A percentile compares a stretch with the other conserved stretches of the same genome.
Conservation (phyloP, 2,888 invertebrate genomes). For the Coenonympha arcania region DNA sequence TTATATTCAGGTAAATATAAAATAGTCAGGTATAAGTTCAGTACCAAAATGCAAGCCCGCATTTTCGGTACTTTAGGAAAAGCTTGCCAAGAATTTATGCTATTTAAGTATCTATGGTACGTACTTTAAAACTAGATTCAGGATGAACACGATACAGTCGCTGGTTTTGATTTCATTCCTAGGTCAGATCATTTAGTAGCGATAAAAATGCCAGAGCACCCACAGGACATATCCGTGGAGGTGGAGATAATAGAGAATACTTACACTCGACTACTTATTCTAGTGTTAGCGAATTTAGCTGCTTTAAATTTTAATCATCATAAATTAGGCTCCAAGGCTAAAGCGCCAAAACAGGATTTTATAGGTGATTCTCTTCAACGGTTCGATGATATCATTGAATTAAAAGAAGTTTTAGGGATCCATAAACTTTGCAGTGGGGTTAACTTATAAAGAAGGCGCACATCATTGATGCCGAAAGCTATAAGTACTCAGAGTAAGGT, state of each 20-base stretch:
- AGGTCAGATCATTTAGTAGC: constrained; percentile 51
- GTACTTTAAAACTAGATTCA: too few relatives aligned
- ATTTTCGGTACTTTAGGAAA: too few relatives aligned
- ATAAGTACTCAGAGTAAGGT: too few relatives aligned
- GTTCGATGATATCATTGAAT: constrained; percentile 18
- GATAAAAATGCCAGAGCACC: constrained; percentile 44
- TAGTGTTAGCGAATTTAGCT: constrained; percentile 35
- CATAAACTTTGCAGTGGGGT: neutral
- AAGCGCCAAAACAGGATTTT: constrained; percentile 34
- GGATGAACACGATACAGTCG: too few relatives aligned
- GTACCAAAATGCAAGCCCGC: too few relatives aligned
- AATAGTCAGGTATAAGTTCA: too few relatives aligned
- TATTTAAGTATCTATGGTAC: too few relatives aligned
- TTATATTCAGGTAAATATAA: too few relatives aligned
- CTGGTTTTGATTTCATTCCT: too few relatives aligned
- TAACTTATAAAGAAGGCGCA: neutral
- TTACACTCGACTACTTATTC: constrained; percentile 46
- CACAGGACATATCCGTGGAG: constrained; percentile 46
- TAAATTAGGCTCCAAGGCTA: constrained; percentile 35
- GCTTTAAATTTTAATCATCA: constrained; percentile 29
- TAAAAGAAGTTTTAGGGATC: constrained; percentile 11
- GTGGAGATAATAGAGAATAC: constrained; percentile 50
- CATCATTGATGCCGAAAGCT: neutral
- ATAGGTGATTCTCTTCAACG: constrained; percentile 34
- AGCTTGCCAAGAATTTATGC: too few relatives aligned